Percentiles rank a stretch among this genome's conserved stretches.
phyloP scores from a whole-genome alignment of 2,797 vertebrate genomes.

The Alosa sapidissima region DNA sequence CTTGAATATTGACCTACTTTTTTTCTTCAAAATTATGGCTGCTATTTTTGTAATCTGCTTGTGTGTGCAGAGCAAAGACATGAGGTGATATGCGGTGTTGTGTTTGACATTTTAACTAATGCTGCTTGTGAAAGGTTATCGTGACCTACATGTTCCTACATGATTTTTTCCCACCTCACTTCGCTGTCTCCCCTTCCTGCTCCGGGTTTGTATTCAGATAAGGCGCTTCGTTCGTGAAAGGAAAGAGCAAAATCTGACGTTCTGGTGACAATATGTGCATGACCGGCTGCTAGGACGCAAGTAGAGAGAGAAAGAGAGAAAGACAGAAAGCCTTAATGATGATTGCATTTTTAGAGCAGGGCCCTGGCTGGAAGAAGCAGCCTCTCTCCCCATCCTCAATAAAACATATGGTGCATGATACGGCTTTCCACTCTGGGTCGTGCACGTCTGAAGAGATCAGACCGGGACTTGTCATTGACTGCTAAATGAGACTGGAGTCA shows the following conservation, averaged over 20 bases:
- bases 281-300: neutral
- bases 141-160: slow-evolving; percentile 57
- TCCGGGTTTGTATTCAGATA: neutral
- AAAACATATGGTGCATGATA: slow-evolving; percentile 23
- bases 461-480: slow-evolving; percentile 39
- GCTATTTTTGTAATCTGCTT: slow-evolving; percentile 66
- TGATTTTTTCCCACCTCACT: slow-evolving; percentile 28
- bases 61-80: slow-evolving; percentile 51
- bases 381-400: neutral
- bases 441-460: neutral
- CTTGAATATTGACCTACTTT: slow-evolving; percentile 71
- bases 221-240: neutral
- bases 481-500: slow-evolving; percentile 48
- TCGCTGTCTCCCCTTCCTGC: neutral
- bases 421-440: slow-evolving; percentile 31
- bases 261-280: slow-evolving; percentile 5
- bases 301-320: slow-evolving; percentile 17
- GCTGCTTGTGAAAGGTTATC: slow-evolving; percentile 61
- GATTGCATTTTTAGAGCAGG: slow-evolving; percentile 19
- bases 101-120: slow-evolving; percentile 73
- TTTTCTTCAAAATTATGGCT: slow-evolving; percentile 67
- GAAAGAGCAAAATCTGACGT: neutral
- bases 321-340: slow-evolving; percentile 20
- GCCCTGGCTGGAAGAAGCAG: neutral
- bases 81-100: slow-evolving; percentile 52